phyloP scores from a whole-genome alignment of 2,113 vertebrate genomes.

The Dunckerocampus dactyliophorus region DNA sequence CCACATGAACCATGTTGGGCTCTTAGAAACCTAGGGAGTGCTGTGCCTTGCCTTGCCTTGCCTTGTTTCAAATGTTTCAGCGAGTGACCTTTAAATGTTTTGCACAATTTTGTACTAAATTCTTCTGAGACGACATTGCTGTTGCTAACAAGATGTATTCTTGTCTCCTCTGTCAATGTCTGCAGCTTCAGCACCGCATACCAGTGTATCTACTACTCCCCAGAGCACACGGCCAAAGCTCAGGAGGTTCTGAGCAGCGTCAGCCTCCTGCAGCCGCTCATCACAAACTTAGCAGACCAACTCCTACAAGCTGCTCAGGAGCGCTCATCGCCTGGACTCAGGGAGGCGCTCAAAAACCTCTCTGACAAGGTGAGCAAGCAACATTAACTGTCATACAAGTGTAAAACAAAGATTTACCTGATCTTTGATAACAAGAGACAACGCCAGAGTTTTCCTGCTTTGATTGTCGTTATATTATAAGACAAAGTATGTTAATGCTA shows the following conservation, averaged over 20 bases:
- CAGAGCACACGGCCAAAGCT: constrained; percentile 94
- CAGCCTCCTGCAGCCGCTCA: constrained; percentile 87
- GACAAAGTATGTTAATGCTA: no score
- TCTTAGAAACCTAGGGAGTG: no score
- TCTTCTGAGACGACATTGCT: no score
- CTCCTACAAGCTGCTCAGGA: constrained; percentile 90
- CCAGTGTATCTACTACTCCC: constrained; percentile 99
- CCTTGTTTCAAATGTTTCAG: constrained; percentile 2
- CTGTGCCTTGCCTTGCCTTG: no score
- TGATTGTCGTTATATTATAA: no score
- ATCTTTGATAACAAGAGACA: no score
- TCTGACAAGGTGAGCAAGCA: constrained; percentile 86
- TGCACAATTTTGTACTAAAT: no score
- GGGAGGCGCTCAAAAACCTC: constrained; percentile 89
- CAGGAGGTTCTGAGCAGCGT: constrained; percentile 92
- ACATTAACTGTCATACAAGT: background rate
- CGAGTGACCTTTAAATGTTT: no score
- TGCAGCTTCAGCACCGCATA: constrained; percentile 86
- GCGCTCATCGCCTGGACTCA: constrained; percentile 81
- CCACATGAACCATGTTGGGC: no score
- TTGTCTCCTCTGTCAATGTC: background rate
- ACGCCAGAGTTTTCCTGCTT: no score
- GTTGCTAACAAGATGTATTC: background rate
- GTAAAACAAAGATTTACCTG: no score
- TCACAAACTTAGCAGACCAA: constrained; percentile 85